Conservation (phyloP, 2,888 invertebrate genomes). For the Cerceris ruficornis region DNA sequence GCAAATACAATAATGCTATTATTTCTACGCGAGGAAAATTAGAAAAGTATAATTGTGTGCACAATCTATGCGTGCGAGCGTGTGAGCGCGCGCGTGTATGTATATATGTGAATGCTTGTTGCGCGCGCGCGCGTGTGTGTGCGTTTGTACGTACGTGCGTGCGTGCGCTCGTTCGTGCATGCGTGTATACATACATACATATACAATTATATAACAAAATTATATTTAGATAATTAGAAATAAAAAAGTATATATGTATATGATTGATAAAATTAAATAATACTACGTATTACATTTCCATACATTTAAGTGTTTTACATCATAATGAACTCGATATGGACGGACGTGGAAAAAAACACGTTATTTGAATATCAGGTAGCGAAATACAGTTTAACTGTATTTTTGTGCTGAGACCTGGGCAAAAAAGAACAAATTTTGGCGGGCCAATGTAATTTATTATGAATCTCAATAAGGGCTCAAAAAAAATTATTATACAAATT, state of each 20-base stretch:
- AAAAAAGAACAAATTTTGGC: too few species aligned
- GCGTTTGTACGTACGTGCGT: slow-evolving; percentile 60
- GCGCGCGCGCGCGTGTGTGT: neutral
- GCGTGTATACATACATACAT: slow-evolving; percentile 41
- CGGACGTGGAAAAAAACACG: too few species aligned
- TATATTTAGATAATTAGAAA: slow-evolving; percentile 78
- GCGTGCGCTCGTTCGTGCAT: slow-evolving; percentile 40
- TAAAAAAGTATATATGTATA: slow-evolving; percentile 67
- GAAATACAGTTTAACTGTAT: too few species aligned
- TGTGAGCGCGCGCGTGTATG: neutral
- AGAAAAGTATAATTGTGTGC: slow-evolving; percentile 70
- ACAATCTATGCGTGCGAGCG: slow-evolving; percentile 37
- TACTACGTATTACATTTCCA: slow-evolving; percentile 18
- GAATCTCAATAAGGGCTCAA: too few species aligned
- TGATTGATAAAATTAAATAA: slow-evolving; percentile 36
- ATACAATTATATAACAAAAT: slow-evolving; percentile 71
- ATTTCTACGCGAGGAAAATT: slow-evolving; percentile 77
- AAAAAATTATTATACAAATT: too few species aligned
- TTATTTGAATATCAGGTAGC: too few species aligned
- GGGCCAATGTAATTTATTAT: too few species aligned
- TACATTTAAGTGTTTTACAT: slow-evolving; percentile 19
- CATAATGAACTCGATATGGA: slow-evolving; percentile 32
- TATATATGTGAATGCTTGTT: slow-evolving; percentile 35
- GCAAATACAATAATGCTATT: slow-evolving; percentile 75
- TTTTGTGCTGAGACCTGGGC: too few species aligned